Evolutionary conservation across 2,797 vertebrate genomes (phyloP).

Genomic region (Pteropus rufus): DNA sequence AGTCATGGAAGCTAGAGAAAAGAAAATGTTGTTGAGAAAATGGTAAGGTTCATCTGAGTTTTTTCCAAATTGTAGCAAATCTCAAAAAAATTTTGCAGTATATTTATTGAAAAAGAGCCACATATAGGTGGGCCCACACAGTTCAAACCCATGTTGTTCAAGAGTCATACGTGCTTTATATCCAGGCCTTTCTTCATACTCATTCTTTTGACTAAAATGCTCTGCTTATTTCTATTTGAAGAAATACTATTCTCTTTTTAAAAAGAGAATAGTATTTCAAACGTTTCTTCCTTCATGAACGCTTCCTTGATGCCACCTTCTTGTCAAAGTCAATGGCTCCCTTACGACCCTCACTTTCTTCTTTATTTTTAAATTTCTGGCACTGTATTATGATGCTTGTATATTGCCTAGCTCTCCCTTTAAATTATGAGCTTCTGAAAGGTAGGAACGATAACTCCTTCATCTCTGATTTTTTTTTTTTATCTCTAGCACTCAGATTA

Average conservation of each 20-base stretch:
- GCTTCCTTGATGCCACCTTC: background rate
- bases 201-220: background rate
- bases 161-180: background rate
- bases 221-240: background rate
- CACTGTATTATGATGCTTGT: background rate
- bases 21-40: background rate
- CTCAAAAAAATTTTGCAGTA: background rate
- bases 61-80: background rate
- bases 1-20: background rate
- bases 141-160: background rate
- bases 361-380: background rate
- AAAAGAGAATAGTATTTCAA: background rate
- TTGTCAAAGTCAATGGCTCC: background rate
- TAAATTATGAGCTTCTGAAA: background rate
- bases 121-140: too few species aligned
- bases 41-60: background rate
- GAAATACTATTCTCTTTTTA: background rate
- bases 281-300: background rate
- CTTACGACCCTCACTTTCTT: background rate
- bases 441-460: background rate
- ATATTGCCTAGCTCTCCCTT: background rate
- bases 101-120: background rate
- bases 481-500: background rate
- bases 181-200: background rate
- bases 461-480: background rate